Base-by-base conservation (phyloP, 2,888 invertebrate species). In the Nomada goodeniana region DNA sequence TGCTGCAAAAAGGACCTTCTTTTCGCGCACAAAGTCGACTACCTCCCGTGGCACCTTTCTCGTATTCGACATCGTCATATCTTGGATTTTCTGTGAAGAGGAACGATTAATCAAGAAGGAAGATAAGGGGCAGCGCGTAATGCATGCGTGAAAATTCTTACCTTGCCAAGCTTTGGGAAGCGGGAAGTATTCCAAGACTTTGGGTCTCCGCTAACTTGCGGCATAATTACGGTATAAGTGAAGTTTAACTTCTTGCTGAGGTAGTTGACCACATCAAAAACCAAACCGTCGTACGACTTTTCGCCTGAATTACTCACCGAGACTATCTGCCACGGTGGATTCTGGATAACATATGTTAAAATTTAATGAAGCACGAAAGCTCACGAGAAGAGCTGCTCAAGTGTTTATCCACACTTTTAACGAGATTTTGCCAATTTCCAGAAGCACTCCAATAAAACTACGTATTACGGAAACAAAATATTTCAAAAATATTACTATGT, bases 271-370 rank as follows among this genome's bases (percentile, higher is more conserved):
- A 98, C 96, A 90, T 98, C 97, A 90, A 98, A 97, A 29, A 97
- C 95, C 59, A 98, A 94, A 1, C 98, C 98, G 1, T 95, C 94
- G 89, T 96, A 96, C 71, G 95, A 94, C 0, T 95, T 92, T 0
- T 95, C 92, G 0, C 96, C 96, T 2, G 95, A 94, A 69, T 95
- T 95, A 87, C 96, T 96, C 0, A 94, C 93, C 67, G 95, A 95
- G 2, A 97, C 92, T 52, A 97, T 96, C 91, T 98, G 97, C 98
- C 98, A 98, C 0, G 98, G 98, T 0, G 98, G 98, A 94, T 97
- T 97, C 98, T 98, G 92, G 93, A 57, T 52, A 74, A 60, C 18
- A 13, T 2, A 13, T 10, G 11, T 18, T 15, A 3, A 20, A 2
- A 23, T 13, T 59, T 0, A 9, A 29, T 47, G 3, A 3, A 7